Conservation (phyloP, 1,140 invertebrate genomes). For the Proales similis region DNA sequence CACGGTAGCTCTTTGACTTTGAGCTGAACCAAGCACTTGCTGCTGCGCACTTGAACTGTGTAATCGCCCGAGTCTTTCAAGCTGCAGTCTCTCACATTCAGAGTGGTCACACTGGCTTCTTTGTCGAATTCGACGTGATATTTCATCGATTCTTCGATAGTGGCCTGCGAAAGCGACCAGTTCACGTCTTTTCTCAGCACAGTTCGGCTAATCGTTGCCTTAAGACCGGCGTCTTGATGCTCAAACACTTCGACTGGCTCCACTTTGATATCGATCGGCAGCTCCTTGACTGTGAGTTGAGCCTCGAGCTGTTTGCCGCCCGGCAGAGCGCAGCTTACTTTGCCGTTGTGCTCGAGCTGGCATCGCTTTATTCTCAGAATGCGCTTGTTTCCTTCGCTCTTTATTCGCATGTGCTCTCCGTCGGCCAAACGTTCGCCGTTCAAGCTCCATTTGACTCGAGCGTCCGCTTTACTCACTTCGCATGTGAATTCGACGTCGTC, state of each 20-base stretch:
- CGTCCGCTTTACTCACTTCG: constrained; percentile 16
- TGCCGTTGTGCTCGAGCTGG: constrained; percentile 15
- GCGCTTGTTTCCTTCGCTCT: constrained; percentile 9
- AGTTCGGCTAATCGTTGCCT: constrained; percentile 16
- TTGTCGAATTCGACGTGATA: constrained; percentile 22
- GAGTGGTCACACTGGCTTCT: neutral
- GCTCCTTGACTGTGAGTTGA: constrained; percentile 20
- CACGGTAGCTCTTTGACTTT: constrained; percentile 38
- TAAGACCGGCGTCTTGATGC: constrained; percentile 18
- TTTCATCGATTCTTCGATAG: constrained; percentile 17
- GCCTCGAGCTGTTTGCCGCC: neutral
- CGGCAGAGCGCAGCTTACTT: constrained; percentile 14
- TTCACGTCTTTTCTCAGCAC: constrained; percentile 13
- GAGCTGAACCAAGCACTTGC: constrained; percentile 26
- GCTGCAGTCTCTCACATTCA: constrained; percentile 15
- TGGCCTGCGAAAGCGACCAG: constrained; percentile 3
- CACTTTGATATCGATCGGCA: constrained; percentile 28
- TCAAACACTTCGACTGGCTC: constrained; percentile 33
- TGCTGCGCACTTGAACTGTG: constrained; percentile 32
- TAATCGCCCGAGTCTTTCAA: constrained; percentile 39
- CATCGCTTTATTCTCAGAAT: constrained; percentile 21
- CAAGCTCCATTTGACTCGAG: constrained; percentile 33
- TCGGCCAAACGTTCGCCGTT: constrained; percentile 24
- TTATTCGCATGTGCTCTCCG: constrained; percentile 11
- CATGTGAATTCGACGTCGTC: constrained; percentile 32